Percentiles rank a stretch among this genome's conserved stretches.
phyloP scores from a whole-genome alignment of 2,113 vertebrate genomes.

The Platichthys stellatus region DNA sequence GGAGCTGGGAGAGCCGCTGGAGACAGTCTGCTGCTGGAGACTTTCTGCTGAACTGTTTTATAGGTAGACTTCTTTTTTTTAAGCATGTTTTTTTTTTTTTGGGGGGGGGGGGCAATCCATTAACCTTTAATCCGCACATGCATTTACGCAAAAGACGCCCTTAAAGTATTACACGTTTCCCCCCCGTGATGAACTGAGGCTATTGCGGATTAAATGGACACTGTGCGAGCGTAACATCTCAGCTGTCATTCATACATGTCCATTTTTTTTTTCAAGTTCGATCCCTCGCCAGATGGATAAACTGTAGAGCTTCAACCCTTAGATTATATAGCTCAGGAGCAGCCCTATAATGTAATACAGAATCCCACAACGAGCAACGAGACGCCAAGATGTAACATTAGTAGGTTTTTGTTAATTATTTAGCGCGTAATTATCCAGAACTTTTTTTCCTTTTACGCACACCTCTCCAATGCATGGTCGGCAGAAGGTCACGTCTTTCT shows the following conservation, averaged over 20 bases:
- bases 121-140: slow-evolving; percentile 44
- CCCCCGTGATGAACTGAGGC: background rate
- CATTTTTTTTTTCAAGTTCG: slow-evolving; percentile 17
- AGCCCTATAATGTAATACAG: slow-evolving; percentile 14
- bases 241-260: slow-evolving; percentile 8
- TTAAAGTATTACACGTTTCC: background rate
- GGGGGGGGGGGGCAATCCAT: slow-evolving; percentile 1
- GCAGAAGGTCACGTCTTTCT: background rate
- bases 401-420: slow-evolving; percentile 59
- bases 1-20: slow-evolving; percentile 47
- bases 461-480: background rate
- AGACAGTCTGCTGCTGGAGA: slow-evolving; percentile 17
- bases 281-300: slow-evolving; percentile 38
- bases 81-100: slow-evolving; percentile 44
- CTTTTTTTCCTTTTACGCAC: slow-evolving; percentile 13
- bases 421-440: slow-evolving; percentile 34
- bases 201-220: slow-evolving; percentile 34
- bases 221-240: slow-evolving; percentile 1
- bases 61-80: slow-evolving; percentile 63
- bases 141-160: background rate
- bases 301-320: background rate
- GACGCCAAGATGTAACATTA: slow-evolving; percentile 54
- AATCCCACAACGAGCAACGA: slow-evolving; percentile 18
- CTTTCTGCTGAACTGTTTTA: slow-evolving; percentile 43
- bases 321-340: slow-evolving; percentile 3